Evolutionary conservation across 2,797 vertebrate genomes (phyloP), one percentile per base, ranked within the genome.

Genomic region (Sarcophilus harrisii): DNA sequence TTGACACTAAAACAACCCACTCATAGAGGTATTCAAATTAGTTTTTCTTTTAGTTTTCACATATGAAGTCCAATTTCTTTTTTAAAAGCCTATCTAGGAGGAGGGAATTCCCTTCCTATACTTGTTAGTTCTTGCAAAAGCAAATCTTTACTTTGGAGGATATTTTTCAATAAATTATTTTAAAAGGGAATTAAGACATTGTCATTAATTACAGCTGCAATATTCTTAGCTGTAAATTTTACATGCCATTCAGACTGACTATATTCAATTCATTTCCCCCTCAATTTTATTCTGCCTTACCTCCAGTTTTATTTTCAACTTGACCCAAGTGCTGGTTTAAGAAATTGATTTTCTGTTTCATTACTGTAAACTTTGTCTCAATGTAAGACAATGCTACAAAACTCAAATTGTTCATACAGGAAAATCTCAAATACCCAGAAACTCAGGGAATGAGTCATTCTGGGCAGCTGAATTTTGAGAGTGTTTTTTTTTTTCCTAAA

Each of bases 381-480:
- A 29, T 58, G 81, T 90, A 28, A 91, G 6, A 90, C 90, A 90
- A 90, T 57, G 49, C 30, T 90, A 30, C 90, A 90, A 90, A 90
- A 57, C 55, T 90, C 59, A 57, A 96, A 66, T 94, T 92, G 93
- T 92, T 81, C 59, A 90, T 32, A 55, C 28, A 91, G 52, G 60
- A 93, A 66, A 90, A 92, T 93, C 52, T 95, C 24, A 94, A 57
- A 81, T 57, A 94, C 95, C 12, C 27, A 57, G 57, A 54, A 2
- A 49, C 95, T 92, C 58, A 52, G 27, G 21, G 60, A 90, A 27
- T 21, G 58, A 95, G 58, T 57, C 13, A 92, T 49, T 93, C 49
- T 54, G 57, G 32, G 92, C 24, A 91, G 28, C 38, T 27, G 9
- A 87, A 38, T 87, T 87, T 28, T 49, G 73, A 87, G 24, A 13